phyloP scores from a whole-genome alignment of 2,888 invertebrate genomes.

The Melikaiella ostensackeni region DNA sequence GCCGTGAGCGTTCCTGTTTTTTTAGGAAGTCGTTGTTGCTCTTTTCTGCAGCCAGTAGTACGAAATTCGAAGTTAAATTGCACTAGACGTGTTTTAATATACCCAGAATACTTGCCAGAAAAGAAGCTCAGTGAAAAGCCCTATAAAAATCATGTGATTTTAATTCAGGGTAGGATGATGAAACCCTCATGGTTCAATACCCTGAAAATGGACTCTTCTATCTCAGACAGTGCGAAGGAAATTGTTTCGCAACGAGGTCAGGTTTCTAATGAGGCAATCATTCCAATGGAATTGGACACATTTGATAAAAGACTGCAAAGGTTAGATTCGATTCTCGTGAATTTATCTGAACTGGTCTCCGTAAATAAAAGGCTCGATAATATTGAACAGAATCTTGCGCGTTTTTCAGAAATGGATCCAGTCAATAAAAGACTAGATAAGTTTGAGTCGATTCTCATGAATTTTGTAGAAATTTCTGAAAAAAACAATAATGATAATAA shows the following conservation, averaged over 20 bases:
- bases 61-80: slow-evolving; percentile 60
- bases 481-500: too few species aligned
- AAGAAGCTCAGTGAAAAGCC: slow-evolving; percentile 84
- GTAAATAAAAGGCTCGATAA: neutral
- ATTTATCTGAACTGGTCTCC: too few species aligned
- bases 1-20: too few species aligned
- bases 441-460: neutral
- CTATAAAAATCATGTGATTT: slow-evolving; percentile 77
- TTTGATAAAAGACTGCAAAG: too few species aligned
- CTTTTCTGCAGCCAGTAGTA: slow-evolving; percentile 52
- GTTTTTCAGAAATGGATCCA: neutral
- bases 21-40: too few species aligned
- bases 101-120: slow-evolving; percentile 83
- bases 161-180: slow-evolving; percentile 47
- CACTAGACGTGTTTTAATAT: slow-evolving; percentile 82
- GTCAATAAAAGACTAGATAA: slow-evolving; percentile 20
- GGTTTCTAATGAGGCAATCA: neutral
- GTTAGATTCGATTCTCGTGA: too few species aligned
- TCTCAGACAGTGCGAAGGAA: neutral
- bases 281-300: too few species aligned
- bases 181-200: neutral
- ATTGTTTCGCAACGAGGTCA: neutral
- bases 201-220: slow-evolving; percentile 7
- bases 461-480: neutral
- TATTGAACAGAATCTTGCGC: too few species aligned